Evolutionary conservation across 2,797 vertebrate genomes (phyloP).

Genomic region (Tachyglossus aculeatus): DNA sequence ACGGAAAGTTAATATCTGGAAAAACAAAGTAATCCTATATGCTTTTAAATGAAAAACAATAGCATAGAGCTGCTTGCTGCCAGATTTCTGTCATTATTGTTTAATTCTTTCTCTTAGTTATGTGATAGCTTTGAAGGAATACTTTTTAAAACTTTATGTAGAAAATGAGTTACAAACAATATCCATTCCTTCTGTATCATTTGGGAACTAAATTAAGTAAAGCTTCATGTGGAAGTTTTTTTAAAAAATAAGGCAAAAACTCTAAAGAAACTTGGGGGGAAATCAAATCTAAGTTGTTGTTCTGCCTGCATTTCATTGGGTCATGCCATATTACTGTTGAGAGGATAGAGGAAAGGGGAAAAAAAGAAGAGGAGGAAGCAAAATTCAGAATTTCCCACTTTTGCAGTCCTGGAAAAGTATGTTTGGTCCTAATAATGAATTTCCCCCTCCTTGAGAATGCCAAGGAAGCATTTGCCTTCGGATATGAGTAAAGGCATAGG

Average conservation of each 20-base stretch:
- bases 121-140: conserved; percentile 65
- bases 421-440: too few relatives aligned
- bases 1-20: conserved; percentile 64
- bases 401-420: too few relatives aligned
- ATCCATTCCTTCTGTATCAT: conserved; percentile 60
- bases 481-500: too few relatives aligned
- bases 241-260: conserved; percentile 20
- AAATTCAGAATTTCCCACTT: too few relatives aligned
- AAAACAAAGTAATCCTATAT: conserved; percentile 69
- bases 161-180: conserved; percentile 62
- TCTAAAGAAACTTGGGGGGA: conserved; percentile 1
- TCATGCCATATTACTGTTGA: too few relatives aligned
- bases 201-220: conserved; percentile 37
- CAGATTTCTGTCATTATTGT: conserved; percentile 67
- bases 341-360: too few relatives aligned
- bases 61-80: conserved; percentile 56
- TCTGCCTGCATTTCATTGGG: too few relatives aligned
- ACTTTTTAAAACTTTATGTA: conserved; percentile 59
- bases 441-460: too few relatives aligned
- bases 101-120: conserved; percentile 70
- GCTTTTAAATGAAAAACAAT: conserved; percentile 63
- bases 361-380: too few relatives aligned
- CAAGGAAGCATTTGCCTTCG: too few relatives aligned
- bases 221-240: conserved; percentile 27
- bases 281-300: conserved; percentile 3